Conservation (phyloP, 2,888 invertebrate genomes). For the Cerastis rubricosa region DNA sequence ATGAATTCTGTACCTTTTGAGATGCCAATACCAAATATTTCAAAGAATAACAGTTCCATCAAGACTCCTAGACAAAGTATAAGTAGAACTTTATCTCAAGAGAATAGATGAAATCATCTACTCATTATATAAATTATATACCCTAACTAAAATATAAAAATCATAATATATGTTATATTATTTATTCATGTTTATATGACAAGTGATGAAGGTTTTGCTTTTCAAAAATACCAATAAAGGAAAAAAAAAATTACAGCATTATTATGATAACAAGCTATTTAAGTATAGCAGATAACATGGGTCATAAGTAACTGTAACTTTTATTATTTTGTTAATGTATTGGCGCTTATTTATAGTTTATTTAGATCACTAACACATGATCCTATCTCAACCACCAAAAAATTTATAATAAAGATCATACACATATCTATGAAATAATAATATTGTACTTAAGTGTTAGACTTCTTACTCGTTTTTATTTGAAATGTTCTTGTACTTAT, state of each 20-base stretch:
- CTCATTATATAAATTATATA: constrained; percentile 10
- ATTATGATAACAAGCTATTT: background rate
- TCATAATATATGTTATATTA: constrained; percentile 32
- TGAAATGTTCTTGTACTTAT: constrained; percentile 21
- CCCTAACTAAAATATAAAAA: constrained; percentile 34
- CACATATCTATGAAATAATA: constrained; percentile 35
- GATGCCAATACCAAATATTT: constrained; percentile 80
- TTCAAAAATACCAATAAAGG: constrained; percentile 14
- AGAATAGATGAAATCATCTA: constrained; percentile 83
- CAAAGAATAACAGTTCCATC: constrained; percentile 75
- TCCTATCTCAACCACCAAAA: constrained; percentile 2
- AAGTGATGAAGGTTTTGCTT: constrained; percentile 38
- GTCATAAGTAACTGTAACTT: constrained; percentile 9
- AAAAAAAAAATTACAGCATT: background rate
- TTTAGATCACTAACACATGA: background rate
- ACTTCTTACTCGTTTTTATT: constrained; percentile 3
- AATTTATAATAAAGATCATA: constrained; percentile 4
- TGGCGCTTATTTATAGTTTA: background rate
- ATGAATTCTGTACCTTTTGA: constrained; percentile 76
- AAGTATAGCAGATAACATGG: background rate
- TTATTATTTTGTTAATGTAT: constrained; percentile 11
- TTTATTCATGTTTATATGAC: constrained; percentile 42
- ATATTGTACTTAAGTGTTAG: constrained; percentile 39
- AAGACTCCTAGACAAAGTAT: constrained; percentile 81
- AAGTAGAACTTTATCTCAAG: constrained; percentile 85